Percentiles rank a stretch among this genome's conserved stretches.
Conservation (phyloP, 2,113 vertebrate species). For the Nematolebias whitei region DNA sequence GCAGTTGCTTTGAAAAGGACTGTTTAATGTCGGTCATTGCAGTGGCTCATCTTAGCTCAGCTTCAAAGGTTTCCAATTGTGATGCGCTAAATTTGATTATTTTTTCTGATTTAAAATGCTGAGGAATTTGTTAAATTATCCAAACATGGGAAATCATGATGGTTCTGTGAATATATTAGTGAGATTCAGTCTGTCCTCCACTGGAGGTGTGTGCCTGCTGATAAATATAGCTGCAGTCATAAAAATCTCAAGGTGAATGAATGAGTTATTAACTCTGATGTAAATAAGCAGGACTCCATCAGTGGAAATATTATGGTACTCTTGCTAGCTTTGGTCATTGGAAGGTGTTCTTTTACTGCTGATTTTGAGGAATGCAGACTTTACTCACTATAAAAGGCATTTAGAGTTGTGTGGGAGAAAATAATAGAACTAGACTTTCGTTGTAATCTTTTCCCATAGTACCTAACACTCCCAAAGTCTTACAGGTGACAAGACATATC, state of each 20-base stretch:
- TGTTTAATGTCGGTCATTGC: not conserved
- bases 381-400: not conserved
- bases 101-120: not conserved
- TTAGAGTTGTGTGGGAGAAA: not conserved
- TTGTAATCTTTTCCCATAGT: not conserved
- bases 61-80: not conserved
- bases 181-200: not conserved
- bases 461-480: not conserved
- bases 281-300: not conserved
- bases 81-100: not conserved
- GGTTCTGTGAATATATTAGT: not conserved
- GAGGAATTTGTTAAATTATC: not conserved
- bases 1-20: not conserved
- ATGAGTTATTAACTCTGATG: constrained; percentile 1
- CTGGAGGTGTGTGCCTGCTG: not conserved
- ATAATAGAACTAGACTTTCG: not conserved
- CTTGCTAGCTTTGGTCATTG: not conserved
- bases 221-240: constrained; percentile 2
- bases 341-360: not conserved
- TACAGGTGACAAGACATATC: constrained; percentile 3
- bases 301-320: not conserved
- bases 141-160: no score
- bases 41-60: not conserved
- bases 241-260: not conserved
- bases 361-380: not conserved